phyloP scores from a whole-genome alignment of 1,140 invertebrate genomes.

The Bombus balteatus region DNA sequence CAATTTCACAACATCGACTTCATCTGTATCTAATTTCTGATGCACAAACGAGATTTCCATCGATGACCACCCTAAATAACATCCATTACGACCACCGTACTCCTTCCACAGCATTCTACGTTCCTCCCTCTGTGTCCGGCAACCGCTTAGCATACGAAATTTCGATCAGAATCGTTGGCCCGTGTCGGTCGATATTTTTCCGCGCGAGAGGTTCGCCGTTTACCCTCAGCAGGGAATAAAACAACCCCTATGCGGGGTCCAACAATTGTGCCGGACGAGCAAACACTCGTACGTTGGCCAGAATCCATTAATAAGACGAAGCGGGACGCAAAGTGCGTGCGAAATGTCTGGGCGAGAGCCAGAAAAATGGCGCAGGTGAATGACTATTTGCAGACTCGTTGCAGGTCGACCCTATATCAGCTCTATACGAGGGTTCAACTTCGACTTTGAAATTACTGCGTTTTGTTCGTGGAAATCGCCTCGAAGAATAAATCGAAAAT shows the following conservation, averaged over 20 bases:
- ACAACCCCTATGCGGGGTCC: neutral
- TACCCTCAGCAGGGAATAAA: slow-evolving; percentile 19
- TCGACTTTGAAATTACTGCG: slow-evolving; percentile 13
- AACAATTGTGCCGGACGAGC: slow-evolving; percentile 9
- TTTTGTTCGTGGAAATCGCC: neutral
- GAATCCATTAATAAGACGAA: slow-evolving; percentile 61
- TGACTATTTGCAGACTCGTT: slow-evolving; percentile 17
- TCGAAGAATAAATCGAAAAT: neutral
- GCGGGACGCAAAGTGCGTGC: slow-evolving; percentile 19
- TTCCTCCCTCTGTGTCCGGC: neutral
- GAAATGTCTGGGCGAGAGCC: neutral
- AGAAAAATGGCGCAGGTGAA: slow-evolving; percentile 19
- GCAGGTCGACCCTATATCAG: neutral
- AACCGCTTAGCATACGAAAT: neutral
- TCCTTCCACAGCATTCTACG: too few relatives aligned
- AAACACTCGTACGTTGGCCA: slow-evolving; percentile 5
- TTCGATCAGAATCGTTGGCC: neutral
- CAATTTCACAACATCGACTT: neutral
- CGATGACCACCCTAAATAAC: neutral
- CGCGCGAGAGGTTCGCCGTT: neutral
- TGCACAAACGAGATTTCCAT: neutral
- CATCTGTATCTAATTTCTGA: neutral
- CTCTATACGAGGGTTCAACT: neutral
- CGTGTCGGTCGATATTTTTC: slow-evolving; percentile 20
- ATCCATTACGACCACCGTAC: neutral